Conservation (phyloP, 1,140 invertebrate genomes). For the Wiebesia pumilae region DNA sequence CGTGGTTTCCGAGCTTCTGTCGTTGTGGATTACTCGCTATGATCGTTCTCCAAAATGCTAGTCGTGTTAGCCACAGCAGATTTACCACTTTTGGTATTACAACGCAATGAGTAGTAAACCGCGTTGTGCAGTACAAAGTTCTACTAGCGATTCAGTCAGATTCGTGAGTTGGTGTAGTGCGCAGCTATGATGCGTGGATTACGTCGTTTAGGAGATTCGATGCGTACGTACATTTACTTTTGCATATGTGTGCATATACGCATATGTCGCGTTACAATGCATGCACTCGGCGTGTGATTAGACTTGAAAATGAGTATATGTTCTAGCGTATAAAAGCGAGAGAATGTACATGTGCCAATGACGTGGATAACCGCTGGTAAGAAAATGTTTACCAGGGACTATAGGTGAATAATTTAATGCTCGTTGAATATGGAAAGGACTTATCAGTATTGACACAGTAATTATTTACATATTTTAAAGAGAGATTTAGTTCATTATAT, state of each 20-base stretch:
- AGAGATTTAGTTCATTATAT: neutral
- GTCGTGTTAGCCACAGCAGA: neutral
- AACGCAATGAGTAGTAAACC: neutral
- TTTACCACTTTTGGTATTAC: neutral
- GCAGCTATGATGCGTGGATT: no score
- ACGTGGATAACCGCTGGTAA: no score
- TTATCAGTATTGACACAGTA: neutral
- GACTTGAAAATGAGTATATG: neutral
- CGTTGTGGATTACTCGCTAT: neutral
- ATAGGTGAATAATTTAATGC: neutral
- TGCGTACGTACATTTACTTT: neutral
- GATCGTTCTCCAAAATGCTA: neutral
- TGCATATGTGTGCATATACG: neutral
- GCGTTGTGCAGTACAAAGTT: neutral
- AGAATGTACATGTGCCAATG: neutral
- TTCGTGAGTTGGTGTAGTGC: no score
- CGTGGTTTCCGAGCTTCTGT: neutral
- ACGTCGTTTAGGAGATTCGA: neutral
- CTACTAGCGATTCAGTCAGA: no score
- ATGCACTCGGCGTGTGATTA: neutral
- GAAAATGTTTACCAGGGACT: neutral
- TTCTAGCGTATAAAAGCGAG: neutral
- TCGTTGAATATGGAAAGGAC: conserved; percentile 15
- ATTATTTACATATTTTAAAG: neutral
- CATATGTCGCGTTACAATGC: neutral